A percentile compares a stretch with the other conserved stretches of the same genome.
phyloP scores from a whole-genome alignment of 2,888 invertebrate genomes.

The Exephanes ischioxanthus region DNA sequence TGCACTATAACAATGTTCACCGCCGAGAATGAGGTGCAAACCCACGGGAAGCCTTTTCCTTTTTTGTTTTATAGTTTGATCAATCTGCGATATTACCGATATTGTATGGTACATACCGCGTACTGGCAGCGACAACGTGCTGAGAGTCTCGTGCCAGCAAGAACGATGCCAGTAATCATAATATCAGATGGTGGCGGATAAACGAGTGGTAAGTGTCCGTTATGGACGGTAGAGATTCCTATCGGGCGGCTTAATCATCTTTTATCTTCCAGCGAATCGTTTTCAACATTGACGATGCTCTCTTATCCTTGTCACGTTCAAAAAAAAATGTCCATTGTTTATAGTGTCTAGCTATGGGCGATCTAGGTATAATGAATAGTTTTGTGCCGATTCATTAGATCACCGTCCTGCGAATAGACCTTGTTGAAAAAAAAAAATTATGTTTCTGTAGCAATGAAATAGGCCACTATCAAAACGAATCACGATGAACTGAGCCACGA shows the following conservation, averaged over 20 bases:
- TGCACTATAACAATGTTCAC: conserved; percentile 58
- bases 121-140: conserved; percentile 42
- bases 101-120: conserved; percentile 11
- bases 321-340: neutral
- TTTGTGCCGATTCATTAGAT: neutral
- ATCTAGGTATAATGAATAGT: neutral
- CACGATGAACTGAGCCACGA: neutral
- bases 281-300: conserved; percentile 10
- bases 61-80: conserved; percentile 14
- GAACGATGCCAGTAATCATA: conserved; percentile 52
- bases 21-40: conserved; percentile 59
- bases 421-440: neutral
- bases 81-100: conserved; percentile 16
- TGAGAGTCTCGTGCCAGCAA: conserved; percentile 20
- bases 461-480: no score
- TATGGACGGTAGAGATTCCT: conserved; percentile 43
- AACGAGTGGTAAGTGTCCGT: conserved; percentile 55
- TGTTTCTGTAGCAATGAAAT: neutral
- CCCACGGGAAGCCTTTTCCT: conserved; percentile 19
- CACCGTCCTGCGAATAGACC: neutral
- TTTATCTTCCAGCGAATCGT: conserved; percentile 37
- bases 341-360: neutral
- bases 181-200: conserved; percentile 52
- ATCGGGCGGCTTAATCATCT: conserved; percentile 33
- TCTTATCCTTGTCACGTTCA: neutral